phyloP scores from a whole-genome alignment of 2,888 invertebrate genomes.

The Apamea epomidion region DNA sequence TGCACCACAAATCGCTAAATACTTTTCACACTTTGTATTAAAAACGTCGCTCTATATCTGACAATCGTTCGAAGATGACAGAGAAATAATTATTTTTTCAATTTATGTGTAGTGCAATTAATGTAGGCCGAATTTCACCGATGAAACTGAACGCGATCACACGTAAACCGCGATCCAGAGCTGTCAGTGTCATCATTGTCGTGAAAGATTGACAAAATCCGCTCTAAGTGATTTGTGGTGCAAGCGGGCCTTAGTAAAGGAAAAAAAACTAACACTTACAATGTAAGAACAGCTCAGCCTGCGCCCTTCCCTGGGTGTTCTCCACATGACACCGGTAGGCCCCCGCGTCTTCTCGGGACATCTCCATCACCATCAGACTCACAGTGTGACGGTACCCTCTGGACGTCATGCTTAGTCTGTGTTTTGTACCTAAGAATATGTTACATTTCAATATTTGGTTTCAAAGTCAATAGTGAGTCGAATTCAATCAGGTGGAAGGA shows the following conservation, averaged over 20 bases:
- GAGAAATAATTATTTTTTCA: background rate
- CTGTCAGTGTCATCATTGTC: background rate
- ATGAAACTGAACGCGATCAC: background rate
- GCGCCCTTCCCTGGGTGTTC: conserved; percentile 92
- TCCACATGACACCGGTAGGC: conserved; percentile 93
- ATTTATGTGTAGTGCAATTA: background rate
- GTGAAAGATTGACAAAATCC: background rate
- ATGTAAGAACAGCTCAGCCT: conserved; percentile 92
- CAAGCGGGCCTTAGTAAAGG: background rate
- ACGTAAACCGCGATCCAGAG: background rate
- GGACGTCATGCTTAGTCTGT: conserved; percentile 76
- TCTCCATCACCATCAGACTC: conserved; percentile 90
- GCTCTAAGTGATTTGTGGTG: background rate
- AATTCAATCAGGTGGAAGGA: background rate
- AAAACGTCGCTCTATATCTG: background rate
- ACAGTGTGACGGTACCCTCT: conserved; percentile 91
- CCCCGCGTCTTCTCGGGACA: conserved; percentile 91
- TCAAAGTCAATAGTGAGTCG: background rate
- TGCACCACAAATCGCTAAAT: background rate
- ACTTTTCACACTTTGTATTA: background rate
- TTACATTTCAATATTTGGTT: background rate
- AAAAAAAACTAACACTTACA: conserved; percentile 85
- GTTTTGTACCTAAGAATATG: conserved; percentile 77
- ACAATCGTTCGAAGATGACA: background rate
- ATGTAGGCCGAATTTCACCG: background rate